Conservation (phyloP, 2,888 invertebrate genomes). For the Morinoia aosen region DNA sequence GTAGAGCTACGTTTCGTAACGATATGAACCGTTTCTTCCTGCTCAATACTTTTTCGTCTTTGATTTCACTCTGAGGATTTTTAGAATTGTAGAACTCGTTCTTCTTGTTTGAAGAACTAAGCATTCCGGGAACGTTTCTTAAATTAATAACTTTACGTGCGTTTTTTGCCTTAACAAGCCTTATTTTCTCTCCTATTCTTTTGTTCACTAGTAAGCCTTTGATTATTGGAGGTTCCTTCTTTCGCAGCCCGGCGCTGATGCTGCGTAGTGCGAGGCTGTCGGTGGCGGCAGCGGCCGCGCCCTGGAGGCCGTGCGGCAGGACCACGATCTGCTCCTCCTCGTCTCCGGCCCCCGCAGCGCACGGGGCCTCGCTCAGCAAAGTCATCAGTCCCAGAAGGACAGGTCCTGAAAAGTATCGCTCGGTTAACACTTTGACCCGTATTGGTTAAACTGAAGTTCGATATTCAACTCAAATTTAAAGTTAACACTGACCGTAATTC, state of each 20-base stretch:
- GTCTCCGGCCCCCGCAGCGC: neutral
- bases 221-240: conserved; percentile 23
- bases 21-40: conserved; percentile 25
- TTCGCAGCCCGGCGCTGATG: neutral
- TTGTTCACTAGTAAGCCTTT: conserved; percentile 29
- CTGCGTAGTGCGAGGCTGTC: conserved; percentile 5
- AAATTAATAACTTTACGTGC: conserved; percentile 33
- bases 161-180: neutral
- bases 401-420: neutral
- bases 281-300: neutral
- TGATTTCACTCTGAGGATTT: neutral
- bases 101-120: neutral
- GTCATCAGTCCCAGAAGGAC: neutral
- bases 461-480: too few species aligned
- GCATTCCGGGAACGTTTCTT: neutral
- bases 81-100: conserved; percentile 8
- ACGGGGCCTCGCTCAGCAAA: neutral
- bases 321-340: conserved; percentile 12
- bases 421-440: too few species aligned
- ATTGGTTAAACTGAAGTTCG: too few species aligned
- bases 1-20: conserved; percentile 61
- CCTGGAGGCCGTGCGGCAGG: neutral
- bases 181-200: conserved; percentile 31
- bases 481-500: too few species aligned
- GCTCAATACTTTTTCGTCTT: neutral